Evolutionary conservation across 2,113 vertebrate species (phyloP).

Genomic region (Pogonocichla stellata): DNA sequence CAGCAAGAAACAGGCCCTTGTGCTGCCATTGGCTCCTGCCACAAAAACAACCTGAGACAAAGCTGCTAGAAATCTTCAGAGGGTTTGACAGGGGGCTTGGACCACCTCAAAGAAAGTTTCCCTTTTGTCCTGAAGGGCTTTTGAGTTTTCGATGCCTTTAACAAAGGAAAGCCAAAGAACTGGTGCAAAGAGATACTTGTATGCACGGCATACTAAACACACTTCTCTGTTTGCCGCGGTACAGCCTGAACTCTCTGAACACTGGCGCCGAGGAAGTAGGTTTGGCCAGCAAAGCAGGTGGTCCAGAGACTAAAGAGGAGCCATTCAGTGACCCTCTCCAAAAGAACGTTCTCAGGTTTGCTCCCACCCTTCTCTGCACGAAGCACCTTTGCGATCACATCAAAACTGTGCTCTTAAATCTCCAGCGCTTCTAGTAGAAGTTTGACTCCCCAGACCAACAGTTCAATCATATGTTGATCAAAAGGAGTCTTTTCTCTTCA

Average conservation of each 20-base stretch:
- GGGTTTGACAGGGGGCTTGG: slow-evolving; percentile 56
- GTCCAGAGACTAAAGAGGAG: slow-evolving; percentile 59
- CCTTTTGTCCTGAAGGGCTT: slow-evolving; percentile 42
- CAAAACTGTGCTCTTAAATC: not conserved
- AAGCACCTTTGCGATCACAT: not conserved
- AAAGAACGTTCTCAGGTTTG: slow-evolving; percentile 37
- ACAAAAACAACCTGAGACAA: slow-evolving; percentile 72
- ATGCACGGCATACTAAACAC: slow-evolving; percentile 40
- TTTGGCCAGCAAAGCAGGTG: slow-evolving; percentile 74
- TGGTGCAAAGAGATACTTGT: slow-evolving; percentile 12
- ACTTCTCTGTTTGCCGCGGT: slow-evolving; percentile 60
- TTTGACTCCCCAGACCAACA: not conserved
- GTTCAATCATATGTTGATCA: not conserved
- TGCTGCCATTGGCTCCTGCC: slow-evolving; percentile 34
- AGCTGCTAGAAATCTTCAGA: slow-evolving; percentile 68
- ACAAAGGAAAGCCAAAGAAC: slow-evolving; percentile 48
- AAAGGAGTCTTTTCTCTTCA: slow-evolving; percentile 13
- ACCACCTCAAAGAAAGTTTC: slow-evolving; percentile 66
- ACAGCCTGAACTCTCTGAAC: slow-evolving; percentile 66
- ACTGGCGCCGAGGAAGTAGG: slow-evolving; percentile 63
- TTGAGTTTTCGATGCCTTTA: slow-evolving; percentile 36
- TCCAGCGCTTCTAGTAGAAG: not conserved
- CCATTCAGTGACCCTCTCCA: slow-evolving; percentile 15
- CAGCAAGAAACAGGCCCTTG: slow-evolving; percentile 47
- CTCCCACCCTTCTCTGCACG: not conserved